Base-by-base conservation (phyloP, 2,888 invertebrate species). In the Dugesia japonica region DNA sequence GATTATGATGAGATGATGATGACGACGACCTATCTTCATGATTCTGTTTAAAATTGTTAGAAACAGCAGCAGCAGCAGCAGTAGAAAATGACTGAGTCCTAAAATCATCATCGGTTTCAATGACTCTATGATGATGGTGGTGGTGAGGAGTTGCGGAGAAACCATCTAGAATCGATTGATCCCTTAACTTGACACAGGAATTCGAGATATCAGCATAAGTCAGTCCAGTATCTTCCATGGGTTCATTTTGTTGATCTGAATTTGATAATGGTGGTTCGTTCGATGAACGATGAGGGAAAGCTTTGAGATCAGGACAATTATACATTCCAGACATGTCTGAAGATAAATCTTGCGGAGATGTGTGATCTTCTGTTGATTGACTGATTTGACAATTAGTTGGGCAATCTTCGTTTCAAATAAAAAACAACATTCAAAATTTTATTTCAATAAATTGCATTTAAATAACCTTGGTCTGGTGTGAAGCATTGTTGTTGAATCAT, bases 281-380 rank as follows among this genome's bases (percentile, higher is more conserved):
- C 7, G 56, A 56, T n/a, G 56, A 56, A 9, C 56, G n/a, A n/a
- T 13, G 56, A 56, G 56, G 56, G n/a, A 56, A 56, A n/a, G 56
- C 56, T 56, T 56, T 56, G 56, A 56, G 56, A 56, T 56, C 56
- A 23, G 56, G 56, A n/a, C 56, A 56, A n/a, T 56, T 56, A n/a
- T 56, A 56, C 56, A 56, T 56, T 20, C 56, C 56, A 23, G 56
- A 56, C 56, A 56, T 56, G 56, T 56, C 56, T 56, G 56, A 56
- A 20, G 56, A 56, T 1, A 56, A n/a, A 23, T 56, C 56, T 56
- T 56, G 56, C 23, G 56, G 56, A 23, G 56, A 56, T 56, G 56
- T 23, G 56, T 56, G 56, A 23, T 56, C 56, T 23, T 56, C 56
- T 4, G 56, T 56, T 56, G 56, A 56, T 56, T 56, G 56, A n/a